A percentile compares a stretch with the other conserved stretches of the same genome.
Evolutionary conservation across 2,797 vertebrate genomes (phyloP).

Genomic region (Kryptopterus vitreolus): DNA sequence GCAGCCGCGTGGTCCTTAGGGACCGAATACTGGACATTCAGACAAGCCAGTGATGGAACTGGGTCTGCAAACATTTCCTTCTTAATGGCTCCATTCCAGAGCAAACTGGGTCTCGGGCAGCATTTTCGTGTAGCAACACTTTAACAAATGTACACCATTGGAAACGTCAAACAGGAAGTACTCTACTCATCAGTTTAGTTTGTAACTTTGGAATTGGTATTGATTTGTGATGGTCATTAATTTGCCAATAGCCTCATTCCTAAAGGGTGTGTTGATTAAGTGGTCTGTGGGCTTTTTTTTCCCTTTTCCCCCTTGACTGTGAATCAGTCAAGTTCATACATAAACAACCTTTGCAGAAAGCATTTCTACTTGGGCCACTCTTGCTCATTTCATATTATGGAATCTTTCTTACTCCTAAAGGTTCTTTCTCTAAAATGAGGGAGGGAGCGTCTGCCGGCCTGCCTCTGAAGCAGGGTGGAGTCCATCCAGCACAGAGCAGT

Average conservation of each 20-base stretch:
- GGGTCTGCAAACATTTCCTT: slow-evolving; percentile 36
- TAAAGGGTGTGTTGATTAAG: slow-evolving; percentile 50
- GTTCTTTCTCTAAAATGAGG: slow-evolving; percentile 21
- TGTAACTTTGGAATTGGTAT: slow-evolving; percentile 11
- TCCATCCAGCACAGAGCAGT: slow-evolving; percentile 58
- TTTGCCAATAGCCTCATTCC: slow-evolving; percentile 34
- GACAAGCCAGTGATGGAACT: slow-evolving; percentile 41
- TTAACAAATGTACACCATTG: slow-evolving; percentile 14
- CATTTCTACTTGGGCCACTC: background rate
- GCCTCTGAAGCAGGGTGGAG: slow-evolving; percentile 57
- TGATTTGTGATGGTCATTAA: slow-evolving; percentile 28
- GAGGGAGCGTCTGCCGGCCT: slow-evolving; percentile 48
- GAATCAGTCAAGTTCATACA: slow-evolving; percentile 36
- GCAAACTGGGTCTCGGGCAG: background rate
- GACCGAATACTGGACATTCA: slow-evolving; percentile 47
- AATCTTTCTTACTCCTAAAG: slow-evolving; percentile 35
- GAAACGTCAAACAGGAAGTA: slow-evolving; percentile 19
- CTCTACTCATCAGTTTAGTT: background rate
- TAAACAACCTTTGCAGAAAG: background rate
- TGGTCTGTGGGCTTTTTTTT: slow-evolving; percentile 55
- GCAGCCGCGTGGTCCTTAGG: slow-evolving; percentile 50
- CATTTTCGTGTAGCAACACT: background rate
- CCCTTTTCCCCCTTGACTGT: too few relatives aligned
- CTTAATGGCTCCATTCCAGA: slow-evolving; percentile 14
- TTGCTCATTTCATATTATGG: slow-evolving; percentile 19